These are phyloP conservation scores for Actinia tenebrosa DNA, from an alignment of 64 coral and sea anemone genomes.

Conservation along the genomic window DNA sequence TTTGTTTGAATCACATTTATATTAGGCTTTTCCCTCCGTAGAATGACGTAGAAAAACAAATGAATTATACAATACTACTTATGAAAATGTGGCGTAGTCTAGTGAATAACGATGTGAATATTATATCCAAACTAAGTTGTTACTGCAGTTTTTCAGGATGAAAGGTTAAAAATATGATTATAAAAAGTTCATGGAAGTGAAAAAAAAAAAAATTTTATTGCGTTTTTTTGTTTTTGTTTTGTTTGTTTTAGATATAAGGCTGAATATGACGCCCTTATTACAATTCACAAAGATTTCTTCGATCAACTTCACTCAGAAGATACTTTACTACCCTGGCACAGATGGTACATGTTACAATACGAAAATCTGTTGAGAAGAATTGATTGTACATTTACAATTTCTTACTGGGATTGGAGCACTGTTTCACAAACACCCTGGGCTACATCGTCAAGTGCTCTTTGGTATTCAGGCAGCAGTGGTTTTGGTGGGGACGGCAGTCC, in stretches of 20 bases:
- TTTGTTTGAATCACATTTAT: too few species aligned
- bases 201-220: neutral
- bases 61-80: too few species aligned
- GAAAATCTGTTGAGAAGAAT: constrained; percentile 47
- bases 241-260: neutral
- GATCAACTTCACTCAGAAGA: neutral
- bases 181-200: neutral
- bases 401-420: constrained; percentile 67
- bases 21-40: too few species aligned
- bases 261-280: neutral
- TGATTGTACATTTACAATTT: constrained; percentile 45
- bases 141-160: too few species aligned
- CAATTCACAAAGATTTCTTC: neutral
- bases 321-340: constrained; percentile 45
- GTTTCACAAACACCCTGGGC: neutral
- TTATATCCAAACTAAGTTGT: too few species aligned
- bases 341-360: constrained; percentile 51
- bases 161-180: neutral
- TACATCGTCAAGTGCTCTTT: constrained; percentile 6
- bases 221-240: neutral
- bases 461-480: constrained; percentile 14
- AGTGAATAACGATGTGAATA: too few species aligned
- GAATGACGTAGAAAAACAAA: too few species aligned
- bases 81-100: too few species aligned
- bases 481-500: constrained; percentile 44